phyloP scores from a whole-genome alignment of 2,113 vertebrate species.

The Lagopus leucura region DNA sequence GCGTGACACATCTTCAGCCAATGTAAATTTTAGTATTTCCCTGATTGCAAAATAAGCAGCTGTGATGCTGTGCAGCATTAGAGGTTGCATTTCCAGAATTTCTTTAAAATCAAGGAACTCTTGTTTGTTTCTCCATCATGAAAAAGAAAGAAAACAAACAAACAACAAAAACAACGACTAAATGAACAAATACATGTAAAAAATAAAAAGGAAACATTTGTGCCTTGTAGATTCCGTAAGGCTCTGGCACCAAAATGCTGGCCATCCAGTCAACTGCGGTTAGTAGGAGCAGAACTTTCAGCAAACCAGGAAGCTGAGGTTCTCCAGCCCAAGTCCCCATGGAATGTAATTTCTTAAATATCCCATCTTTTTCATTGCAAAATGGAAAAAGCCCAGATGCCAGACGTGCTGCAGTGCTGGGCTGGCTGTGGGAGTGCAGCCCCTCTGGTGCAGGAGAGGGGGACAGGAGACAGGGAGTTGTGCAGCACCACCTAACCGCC shows the following conservation, averaged over 20 bases:
- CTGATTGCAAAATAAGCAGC: background rate
- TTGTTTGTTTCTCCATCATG: background rate
- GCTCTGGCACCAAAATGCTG: background rate
- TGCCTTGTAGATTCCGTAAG: background rate
- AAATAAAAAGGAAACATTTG: too few species aligned
- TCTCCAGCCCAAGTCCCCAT: background rate
- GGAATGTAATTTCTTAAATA: background rate
- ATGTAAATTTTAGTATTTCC: background rate
- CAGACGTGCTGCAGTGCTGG: background rate
- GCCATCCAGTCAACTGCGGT: background rate
- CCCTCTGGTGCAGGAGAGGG: background rate
- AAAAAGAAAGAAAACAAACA: background rate
- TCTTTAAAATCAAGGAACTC: background rate
- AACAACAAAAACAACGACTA: too few species aligned
- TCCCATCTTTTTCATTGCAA: fast-evolving
- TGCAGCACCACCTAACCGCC: fast-evolving
- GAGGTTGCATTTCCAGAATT: background rate
- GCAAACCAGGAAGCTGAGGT: background rate
- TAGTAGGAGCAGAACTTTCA: fast-evolving
- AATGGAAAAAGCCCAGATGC: background rate
- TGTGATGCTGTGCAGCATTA: background rate
- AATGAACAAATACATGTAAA: too few species aligned
- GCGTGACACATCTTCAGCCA: background rate
- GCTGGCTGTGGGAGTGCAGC: fast-evolving
- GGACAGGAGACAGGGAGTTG: background rate